phyloP scores from a whole-genome alignment of 2,113 vertebrate genomes.

The Hippocampus zosterae region DNA sequence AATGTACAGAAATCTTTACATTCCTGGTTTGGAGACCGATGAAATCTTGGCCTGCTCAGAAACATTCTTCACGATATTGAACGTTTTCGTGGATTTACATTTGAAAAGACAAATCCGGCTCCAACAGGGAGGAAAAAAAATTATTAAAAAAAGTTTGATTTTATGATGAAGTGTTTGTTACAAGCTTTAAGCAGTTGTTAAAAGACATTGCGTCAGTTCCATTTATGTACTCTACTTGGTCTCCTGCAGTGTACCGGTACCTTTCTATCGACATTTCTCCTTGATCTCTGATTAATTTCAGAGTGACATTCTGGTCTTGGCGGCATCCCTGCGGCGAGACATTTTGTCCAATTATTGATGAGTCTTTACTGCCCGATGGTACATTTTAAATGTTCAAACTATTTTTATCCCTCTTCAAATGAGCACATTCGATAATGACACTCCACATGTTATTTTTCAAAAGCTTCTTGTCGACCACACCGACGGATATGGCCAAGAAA shows the following conservation, averaged over 20 bases:
- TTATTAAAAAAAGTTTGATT: not conserved
- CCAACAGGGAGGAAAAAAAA: not conserved
- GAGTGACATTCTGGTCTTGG: not conserved
- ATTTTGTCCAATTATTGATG: conserved; percentile 2
- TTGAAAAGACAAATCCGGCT: not conserved
- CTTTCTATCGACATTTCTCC: not conserved
- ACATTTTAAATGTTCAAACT: not conserved
- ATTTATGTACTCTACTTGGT: not conserved
- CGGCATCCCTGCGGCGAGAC: not conserved
- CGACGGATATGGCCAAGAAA: not conserved
- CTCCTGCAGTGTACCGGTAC: not conserved
- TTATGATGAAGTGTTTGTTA: not conserved
- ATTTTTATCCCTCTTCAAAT: not conserved
- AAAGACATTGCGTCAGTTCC: not conserved
- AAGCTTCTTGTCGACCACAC: not conserved
- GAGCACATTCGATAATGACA: not conserved
- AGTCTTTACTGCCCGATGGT: not conserved
- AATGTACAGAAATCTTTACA: not conserved
- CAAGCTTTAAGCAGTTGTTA: not conserved
- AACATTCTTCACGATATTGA: not conserved
- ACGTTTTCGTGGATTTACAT: not conserved
- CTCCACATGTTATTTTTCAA: not conserved
- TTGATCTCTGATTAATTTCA: not conserved
- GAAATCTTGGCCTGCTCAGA: not conserved
- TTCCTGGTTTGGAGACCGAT: not conserved